Conservation (phyloP, 2,113 vertebrate species). For the Bufo bufo region DNA sequence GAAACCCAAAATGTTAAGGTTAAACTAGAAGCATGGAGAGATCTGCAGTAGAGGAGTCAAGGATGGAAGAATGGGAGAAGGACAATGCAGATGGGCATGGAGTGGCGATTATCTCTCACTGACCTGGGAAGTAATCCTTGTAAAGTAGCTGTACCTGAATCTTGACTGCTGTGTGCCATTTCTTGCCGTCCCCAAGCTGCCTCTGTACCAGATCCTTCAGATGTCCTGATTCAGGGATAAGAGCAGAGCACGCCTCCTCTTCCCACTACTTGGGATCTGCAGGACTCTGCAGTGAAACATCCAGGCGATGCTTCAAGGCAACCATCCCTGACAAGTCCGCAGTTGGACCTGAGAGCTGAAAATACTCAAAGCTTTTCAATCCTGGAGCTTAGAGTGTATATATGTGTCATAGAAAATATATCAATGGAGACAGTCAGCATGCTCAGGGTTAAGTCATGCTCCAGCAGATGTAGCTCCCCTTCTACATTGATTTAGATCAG, state of each 20-base stretch:
- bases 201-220: background rate
- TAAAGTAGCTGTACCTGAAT: background rate
- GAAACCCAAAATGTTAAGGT: background rate
- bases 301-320: background rate
- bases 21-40: background rate
- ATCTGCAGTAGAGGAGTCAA: background rate
- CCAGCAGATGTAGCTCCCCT: background rate
- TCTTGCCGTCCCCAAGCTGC: background rate
- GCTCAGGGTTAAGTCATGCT: background rate
- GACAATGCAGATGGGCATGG: background rate
- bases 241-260: slow-evolving; percentile 24
- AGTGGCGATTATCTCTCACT: background rate
- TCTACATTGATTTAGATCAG: background rate
- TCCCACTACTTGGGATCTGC: background rate
- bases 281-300: slow-evolving; percentile 32
- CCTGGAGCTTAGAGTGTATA: background rate
- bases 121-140: slow-evolving; percentile 17
- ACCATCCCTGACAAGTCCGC: background rate
- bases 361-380: background rate
- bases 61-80: background rate
- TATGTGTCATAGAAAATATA: background rate
- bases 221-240: slow-evolving; percentile 29
- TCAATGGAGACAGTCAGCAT: background rate
- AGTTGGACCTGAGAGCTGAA: background rate
- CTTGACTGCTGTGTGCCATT: background rate